Evolutionary conservation across 2,113 vertebrate genomes (phyloP), one percentile per base, ranked within the genome.

Genomic region (Merops nubicus): DNA sequence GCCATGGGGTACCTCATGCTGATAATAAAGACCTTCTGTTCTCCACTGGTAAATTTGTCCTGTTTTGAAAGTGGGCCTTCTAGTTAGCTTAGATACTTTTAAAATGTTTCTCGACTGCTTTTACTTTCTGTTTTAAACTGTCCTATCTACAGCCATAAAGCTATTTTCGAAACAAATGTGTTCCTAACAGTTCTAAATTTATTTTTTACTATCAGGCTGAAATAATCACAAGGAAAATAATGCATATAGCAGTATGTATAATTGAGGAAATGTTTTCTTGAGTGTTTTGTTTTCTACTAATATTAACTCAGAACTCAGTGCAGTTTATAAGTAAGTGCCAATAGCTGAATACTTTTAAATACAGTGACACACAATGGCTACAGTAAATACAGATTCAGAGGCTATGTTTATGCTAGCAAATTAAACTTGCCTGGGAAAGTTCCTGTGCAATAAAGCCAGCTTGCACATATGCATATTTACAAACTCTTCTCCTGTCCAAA

Each of bases 261-360:
- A 78, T 11, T 0, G 16, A 84, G 64, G 81, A 92, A 92, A 47
- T 50, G 34, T 72, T 89, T 90, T 79, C 67, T 80, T 80, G 45
- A 93, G 38, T 84, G 50, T 70, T 97, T 96, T 86, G 22, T 70
- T 91, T 89, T 64, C 29, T 70, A 43, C 23, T 63, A 54, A 63
- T 70, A 67, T 81, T 91, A 92, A 84, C 64, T 74, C 63, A 43
- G 57, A 85, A 90, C 50, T 81, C 77, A 22, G 23, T 5, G 3
- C 45, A 72, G 23, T 64, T 90, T 88, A 57, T 79, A 91, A 89
- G 64, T 45, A 36, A 91, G 43, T 57, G 40, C 47, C 79, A 69
- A 67, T 48, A 76, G 60, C 76, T 16, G 28, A 85, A 63, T 95
- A 50, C 69, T 92, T 91, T 97, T 93, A 96, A 95, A 91, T 92